Evolutionary conservation across 2,797 vertebrate species (phyloP), one percentile per base, ranked within the genome.

Genomic region (Lepus townsendii): DNA sequence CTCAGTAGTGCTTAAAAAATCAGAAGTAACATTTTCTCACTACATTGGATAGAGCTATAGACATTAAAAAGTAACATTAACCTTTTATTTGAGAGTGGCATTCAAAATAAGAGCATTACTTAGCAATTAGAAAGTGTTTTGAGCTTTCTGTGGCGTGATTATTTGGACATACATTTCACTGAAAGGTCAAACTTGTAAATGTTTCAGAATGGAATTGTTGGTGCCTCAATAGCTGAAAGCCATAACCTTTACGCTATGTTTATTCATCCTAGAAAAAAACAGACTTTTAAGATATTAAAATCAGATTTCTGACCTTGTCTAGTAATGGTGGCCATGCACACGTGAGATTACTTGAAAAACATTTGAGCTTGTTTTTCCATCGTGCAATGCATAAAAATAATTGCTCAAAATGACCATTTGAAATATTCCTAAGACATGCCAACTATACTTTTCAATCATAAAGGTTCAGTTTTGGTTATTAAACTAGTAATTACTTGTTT

Each of bases 381-480:
- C 52, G 2, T 54, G 7, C n/a, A 83, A 88, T 4, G 26, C n/a
- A 76, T 19, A 95, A 94, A 30, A 77, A 95, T 97, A 96, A 96
- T 96, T 96, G 73, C 95, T 95, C 73, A 96, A 87, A 96, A 90
- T 47, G 66, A 27, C 35, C 60, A 47, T 88, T 93, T 90, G 83
- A 66, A 93, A 97, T 95, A 95, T 80, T 57, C 95, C 91, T 97
- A 96, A 98, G 92, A 78, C 4, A 90, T 83, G n/a, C 2, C 26
- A 66, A 83, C 42, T 54, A 76, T 47, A 92, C 12, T 68, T 86
- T 10, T 75, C 62, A 93, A 97, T 47, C 77, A 52, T 68, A 90
- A 80, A 8, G 5, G 57, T 83, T 93, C 54, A 68, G 16, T 12
- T 94, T 93, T 85, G 77, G 63, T 76, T 90, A 72, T 93, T 96